These are phyloP conservation scores for Drosophila flavopinicola DNA, from an alignment of 2,888 invertebrate species.

Conservation along the genomic window DNA sequence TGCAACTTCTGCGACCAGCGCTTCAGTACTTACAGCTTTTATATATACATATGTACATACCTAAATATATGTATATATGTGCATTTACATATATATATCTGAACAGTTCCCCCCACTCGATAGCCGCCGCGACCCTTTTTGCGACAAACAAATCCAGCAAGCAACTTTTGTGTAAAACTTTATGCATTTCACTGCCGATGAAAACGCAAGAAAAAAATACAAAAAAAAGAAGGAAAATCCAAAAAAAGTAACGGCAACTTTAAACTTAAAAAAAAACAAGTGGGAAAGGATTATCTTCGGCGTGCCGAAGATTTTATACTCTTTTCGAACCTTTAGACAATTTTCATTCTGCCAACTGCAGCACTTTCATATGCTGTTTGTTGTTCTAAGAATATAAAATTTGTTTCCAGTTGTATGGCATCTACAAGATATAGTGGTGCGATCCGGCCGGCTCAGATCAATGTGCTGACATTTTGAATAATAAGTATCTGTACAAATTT, in stretches of 20 bases:
- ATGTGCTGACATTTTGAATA: too few relatives aligned
- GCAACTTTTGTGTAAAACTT: constrained; percentile 74
- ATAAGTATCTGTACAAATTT: too few relatives aligned
- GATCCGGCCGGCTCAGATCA: too few relatives aligned
- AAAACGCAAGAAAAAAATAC: constrained; percentile 51
- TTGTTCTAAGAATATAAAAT: too few relatives aligned
- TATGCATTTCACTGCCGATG: constrained; percentile 74
- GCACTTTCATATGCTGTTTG: too few relatives aligned
- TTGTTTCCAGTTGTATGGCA: too few relatives aligned
- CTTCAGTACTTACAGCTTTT: constrained; percentile 8
- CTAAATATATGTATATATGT: not conserved
- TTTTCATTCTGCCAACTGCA: too few relatives aligned
- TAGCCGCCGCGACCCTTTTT: constrained; percentile 59
- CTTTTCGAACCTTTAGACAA: too few relatives aligned
- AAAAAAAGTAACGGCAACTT: constrained; percentile 48
- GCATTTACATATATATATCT: not conserved
- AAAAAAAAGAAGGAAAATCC: constrained; percentile 28
- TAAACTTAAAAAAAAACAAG: constrained; percentile 50
- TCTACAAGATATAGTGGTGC: too few relatives aligned
- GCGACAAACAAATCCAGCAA: constrained; percentile 76
- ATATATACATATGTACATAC: constrained; percentile 3
- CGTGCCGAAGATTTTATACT: too few relatives aligned
- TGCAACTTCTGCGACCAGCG: constrained; percentile 49
- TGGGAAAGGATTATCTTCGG: too few relatives aligned
- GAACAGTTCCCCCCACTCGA: not conserved